phyloP scores from a whole-genome alignment of 2,888 invertebrate species.

The Dimorphilus gyrociliatus region DNA sequence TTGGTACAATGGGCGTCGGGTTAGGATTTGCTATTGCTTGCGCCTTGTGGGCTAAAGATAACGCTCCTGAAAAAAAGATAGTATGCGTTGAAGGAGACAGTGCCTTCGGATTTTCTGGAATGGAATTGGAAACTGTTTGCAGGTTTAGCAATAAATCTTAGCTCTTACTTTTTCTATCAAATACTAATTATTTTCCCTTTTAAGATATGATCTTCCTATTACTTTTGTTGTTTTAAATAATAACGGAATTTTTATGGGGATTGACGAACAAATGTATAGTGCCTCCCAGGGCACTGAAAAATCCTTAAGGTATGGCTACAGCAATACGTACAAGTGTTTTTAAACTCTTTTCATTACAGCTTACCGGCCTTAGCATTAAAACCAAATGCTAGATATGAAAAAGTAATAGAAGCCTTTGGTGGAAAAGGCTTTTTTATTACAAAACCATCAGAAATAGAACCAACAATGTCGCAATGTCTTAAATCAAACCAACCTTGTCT shows the following conservation, averaged over 20 bases:
- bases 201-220: constrained; percentile 72
- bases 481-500: constrained; percentile 56
- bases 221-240: constrained; percentile 82
- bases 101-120: constrained; percentile 92
- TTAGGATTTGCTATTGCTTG: constrained; percentile 80
- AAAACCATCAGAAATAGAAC: constrained; percentile 56
- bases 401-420: constrained; percentile 71
- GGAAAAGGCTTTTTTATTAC: constrained; percentile 61
- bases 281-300: constrained; percentile 27
- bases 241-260: constrained; percentile 79
- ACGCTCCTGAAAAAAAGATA: constrained; percentile 62
- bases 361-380: constrained; percentile 67
- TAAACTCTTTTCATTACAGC: constrained; percentile 40
- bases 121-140: constrained; percentile 92
- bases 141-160: constrained; percentile 42
- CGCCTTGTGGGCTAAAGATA: constrained; percentile 67
- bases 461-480: constrained; percentile 52
- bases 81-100: constrained; percentile 91
- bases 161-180: background rate
- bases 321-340: constrained; percentile 22
- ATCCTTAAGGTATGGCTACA: too few species aligned
- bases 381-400: constrained; percentile 66
- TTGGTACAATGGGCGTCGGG: constrained; percentile 93
- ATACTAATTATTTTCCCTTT: constrained; percentile 7
- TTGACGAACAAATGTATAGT: constrained; percentile 48